Evolutionary conservation across 1,140 invertebrate species (phyloP).

Genomic region (Zaprionus camerounensis): DNA sequence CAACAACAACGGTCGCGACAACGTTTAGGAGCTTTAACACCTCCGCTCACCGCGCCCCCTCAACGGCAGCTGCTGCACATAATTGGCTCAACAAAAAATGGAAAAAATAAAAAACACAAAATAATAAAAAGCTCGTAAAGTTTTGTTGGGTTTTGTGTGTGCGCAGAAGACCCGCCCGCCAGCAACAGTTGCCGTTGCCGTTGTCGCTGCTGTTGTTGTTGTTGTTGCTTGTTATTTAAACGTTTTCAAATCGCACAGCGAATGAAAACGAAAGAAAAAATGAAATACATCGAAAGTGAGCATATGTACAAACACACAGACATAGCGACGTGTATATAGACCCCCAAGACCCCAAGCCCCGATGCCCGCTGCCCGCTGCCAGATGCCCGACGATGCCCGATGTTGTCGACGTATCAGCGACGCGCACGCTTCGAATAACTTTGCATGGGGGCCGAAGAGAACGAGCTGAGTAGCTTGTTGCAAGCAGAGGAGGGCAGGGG

Average conservation of each 20-base stretch:
- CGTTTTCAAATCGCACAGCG: conserved; percentile 81
- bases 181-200: conserved; percentile 47
- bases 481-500: neutral
- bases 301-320: conserved; percentile 49
- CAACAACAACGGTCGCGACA: conserved; percentile 33
- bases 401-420: conserved; percentile 75
- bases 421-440: conserved; percentile 44
- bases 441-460: conserved; percentile 48
- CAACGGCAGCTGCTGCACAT: conserved; percentile 78
- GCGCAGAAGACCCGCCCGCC: conserved; percentile 78
- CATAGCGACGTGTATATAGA: conserved; percentile 12
- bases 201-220: conserved; percentile 43
- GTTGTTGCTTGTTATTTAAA: conserved; percentile 74
- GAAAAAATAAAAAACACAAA: conserved; percentile 57
- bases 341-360: conserved; percentile 32
- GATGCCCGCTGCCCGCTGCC: conserved; percentile 11
- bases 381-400: conserved; percentile 54
- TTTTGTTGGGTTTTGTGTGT: conserved; percentile 58
- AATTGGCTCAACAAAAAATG: conserved; percentile 60
- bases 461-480: neutral
- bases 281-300: conserved; percentile 82
- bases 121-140: conserved; percentile 64
- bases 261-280: conserved; percentile 83
- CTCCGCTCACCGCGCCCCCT: conserved; percentile 19
- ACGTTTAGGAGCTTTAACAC: conserved; percentile 62